A percentile compares a stretch with the other conserved stretches of the same genome.
These are phyloP conservation scores for Troilus luridus DNA, from an alignment of 2,888 invertebrate genomes.

Conservation along the genomic window DNA sequence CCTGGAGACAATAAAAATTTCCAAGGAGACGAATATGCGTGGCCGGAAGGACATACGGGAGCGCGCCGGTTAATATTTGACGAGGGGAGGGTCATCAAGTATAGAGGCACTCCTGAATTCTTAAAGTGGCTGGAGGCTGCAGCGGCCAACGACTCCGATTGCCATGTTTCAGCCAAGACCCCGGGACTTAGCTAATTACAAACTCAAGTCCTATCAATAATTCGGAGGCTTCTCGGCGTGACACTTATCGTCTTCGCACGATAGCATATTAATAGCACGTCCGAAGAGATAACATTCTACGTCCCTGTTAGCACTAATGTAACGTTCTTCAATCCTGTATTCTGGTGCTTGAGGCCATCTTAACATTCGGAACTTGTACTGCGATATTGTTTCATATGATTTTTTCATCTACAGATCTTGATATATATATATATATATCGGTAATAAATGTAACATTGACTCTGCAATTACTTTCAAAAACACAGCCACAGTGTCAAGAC, in stretches of 20 bases:
- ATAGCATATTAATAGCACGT: constrained; percentile 2
- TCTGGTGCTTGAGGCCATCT: background rate
- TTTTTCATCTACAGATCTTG: background rate
- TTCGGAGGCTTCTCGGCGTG: background rate
- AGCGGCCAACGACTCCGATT: background rate
- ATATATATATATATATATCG: no score
- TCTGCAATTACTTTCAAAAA: no score
- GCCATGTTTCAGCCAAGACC: background rate
- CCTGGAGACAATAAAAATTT: constrained; percentile 19
- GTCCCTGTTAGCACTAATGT: background rate
- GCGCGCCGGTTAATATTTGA: constrained; percentile 4
- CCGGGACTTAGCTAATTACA: constrained; percentile 28
- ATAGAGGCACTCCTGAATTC: constrained; percentile 4
- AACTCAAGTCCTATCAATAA: constrained; percentile 17
- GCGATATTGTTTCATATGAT: background rate
- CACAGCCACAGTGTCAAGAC: no score
- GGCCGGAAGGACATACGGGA: constrained; percentile 19
- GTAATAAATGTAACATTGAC: no score
- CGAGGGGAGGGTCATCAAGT: constrained; percentile 29
- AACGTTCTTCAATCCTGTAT: background rate
- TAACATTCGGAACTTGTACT: background rate
- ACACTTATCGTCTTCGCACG: constrained; percentile 40
- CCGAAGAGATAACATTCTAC: background rate
- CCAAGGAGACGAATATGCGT: constrained; percentile 32
- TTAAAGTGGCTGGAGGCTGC: background rate